Percentiles rank a stretch among this genome's conserved stretches.
Conservation (phyloP, 2,797 vertebrate species). For the Fistularia tabacaria region DNA sequence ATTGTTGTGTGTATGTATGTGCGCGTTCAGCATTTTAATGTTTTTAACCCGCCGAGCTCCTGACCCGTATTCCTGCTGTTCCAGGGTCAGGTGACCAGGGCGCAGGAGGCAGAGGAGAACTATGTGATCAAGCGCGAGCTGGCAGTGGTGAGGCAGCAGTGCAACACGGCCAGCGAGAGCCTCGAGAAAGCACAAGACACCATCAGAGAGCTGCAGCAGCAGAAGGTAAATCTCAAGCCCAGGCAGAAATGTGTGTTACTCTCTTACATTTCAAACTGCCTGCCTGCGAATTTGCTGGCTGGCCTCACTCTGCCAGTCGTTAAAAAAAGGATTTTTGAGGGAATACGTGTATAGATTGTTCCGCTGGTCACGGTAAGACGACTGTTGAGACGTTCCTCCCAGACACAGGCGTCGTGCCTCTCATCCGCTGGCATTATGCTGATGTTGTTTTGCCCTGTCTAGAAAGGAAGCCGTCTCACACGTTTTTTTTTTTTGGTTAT, state of each 20-base stretch:
- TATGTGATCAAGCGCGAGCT: constrained; percentile 92
- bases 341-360: too few species aligned
- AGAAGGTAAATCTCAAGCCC: constrained; percentile 74
- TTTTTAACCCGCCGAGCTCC: not conserved
- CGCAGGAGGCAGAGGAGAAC: constrained; percentile 95
- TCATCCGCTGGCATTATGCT: too few species aligned
- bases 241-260: not conserved
- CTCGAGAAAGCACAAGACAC: constrained; percentile 88
- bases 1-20: not conserved
- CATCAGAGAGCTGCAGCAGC: constrained; percentile 86
- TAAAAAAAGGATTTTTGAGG: not conserved
- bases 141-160: constrained; percentile 88
- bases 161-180: constrained; percentile 79
- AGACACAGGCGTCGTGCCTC: too few species aligned
- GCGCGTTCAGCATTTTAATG: not conserved
- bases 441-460: too few species aligned
- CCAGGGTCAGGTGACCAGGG: constrained; percentile 93
- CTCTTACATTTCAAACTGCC: not conserved
- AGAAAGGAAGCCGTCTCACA: too few species aligned
- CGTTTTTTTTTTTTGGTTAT: too few species aligned
- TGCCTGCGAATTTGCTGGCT: too few species aligned
- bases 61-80: not conserved
- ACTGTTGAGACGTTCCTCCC: too few species aligned
- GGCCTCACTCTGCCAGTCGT: not conserved
- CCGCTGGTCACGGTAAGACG: too few species aligned